Evolutionary conservation across 2,888 invertebrate species (phyloP).

Genomic region (Sturmia bella): DNA sequence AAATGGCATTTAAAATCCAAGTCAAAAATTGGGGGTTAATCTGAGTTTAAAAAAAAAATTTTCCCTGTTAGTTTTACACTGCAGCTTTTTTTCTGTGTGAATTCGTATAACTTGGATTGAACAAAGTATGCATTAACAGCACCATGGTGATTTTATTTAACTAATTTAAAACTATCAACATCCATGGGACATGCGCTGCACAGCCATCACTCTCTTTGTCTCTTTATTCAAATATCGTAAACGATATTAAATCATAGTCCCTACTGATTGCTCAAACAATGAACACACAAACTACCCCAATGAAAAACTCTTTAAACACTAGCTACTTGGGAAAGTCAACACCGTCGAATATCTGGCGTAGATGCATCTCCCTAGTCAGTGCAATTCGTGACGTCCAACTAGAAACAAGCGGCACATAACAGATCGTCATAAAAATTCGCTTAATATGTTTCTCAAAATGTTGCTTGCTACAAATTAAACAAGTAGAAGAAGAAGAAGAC

Average conservation of each 20-base stretch:
- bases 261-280: conserved; percentile 32
- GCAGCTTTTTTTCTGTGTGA: too few relatives aligned
- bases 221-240: conserved; percentile 71
- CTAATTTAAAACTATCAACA: conserved; percentile 71
- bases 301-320: conserved; percentile 67
- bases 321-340: conserved; percentile 29
- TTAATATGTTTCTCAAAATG: conserved; percentile 30
- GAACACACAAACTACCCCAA: conserved; percentile 68
- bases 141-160: conserved; percentile 53
- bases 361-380: conserved; percentile 72
- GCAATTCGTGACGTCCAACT: conserved; percentile 75
- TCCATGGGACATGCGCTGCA: conserved; percentile 62
- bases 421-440: neutral
- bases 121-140: conserved; percentile 28
- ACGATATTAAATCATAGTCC: conserved; percentile 72
- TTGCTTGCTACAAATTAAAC: conserved; percentile 25
- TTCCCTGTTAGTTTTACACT: too few relatives aligned
- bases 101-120: neutral
- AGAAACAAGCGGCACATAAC: conserved; percentile 70
- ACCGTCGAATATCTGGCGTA: too few relatives aligned
- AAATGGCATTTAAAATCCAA: too few relatives aligned
- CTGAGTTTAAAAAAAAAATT: too few relatives aligned
- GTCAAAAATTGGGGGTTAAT: too few relatives aligned
- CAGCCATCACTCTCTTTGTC: conserved; percentile 39
- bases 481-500: neutral